Evolutionary conservation across 2,113 vertebrate species (phyloP), one percentile per base, ranked within the genome.

Genomic region (Irena cyanogastra): DNA sequence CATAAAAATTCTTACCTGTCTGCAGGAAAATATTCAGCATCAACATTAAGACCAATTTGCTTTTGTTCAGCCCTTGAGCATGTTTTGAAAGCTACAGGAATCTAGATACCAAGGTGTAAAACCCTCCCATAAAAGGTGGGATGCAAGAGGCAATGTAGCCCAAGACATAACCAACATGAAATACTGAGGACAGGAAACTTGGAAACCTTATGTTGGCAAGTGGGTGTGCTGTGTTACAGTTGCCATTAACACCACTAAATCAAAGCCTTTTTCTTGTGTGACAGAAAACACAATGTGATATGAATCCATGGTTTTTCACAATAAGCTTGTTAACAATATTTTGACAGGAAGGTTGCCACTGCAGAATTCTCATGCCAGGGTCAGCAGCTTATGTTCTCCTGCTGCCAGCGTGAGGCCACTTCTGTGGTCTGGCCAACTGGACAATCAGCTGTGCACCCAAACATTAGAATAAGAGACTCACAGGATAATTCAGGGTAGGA

Each of bases 401-500:
- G 0, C 33, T 50, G 16, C 59, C 61, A 88, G 9, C 0, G 0
- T n/a, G 28, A 71, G 80, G 39, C 4, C 57, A 83, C 0, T 37
- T 59, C 35, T 76, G 37, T 27, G 53, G 13, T 45, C 39, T 59
- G 31, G 23, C 4, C 71, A 75, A 12, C 0, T 53, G 65, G 28
- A 30, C 21, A 61, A 47, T 23, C 27, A 84, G 5, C 54, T 33
- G 8, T 27, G 23, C 27, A 19, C 15, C 30, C 39, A 82, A 41
- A 61, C 5, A 23, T 16, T 16, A 74, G 19, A 70, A 26, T 44
- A 37, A 39, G 11, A 70, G 27, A 74, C 11, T 75, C 31, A 14
- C 22, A 24, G 24, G 26, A 45, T 19, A 80, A 54, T 24, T 63
- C 13, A 45, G 39, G 15, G 42, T 37, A 27, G 41, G 33, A 42